Conservation (phyloP, 1,140 invertebrate genomes). For the Lepidurus arcticus region DNA sequence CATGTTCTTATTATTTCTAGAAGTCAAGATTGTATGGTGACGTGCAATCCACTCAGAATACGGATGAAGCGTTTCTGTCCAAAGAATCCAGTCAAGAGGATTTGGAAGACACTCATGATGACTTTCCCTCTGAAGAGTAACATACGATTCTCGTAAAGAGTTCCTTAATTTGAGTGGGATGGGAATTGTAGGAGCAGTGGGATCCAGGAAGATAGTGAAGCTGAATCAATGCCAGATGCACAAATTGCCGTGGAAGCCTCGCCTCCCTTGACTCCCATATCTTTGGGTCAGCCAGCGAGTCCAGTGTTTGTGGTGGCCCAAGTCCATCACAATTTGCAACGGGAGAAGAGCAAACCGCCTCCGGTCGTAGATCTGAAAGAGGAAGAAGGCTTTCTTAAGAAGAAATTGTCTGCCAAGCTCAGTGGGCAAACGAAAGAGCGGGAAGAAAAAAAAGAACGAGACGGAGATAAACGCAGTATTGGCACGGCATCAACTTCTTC, state of each 20-base stretch:
- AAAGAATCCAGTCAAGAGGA: constrained; percentile 57
- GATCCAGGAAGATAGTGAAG: constrained; percentile 53
- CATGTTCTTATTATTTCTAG: constrained; percentile 23
- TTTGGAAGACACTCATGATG: constrained; percentile 43
- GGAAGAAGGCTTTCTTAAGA: not conserved
- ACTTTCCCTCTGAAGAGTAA: constrained; percentile 45
- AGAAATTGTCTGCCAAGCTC: constrained; percentile 23
- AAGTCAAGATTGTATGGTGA: constrained; percentile 34
- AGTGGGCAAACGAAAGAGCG: not conserved
- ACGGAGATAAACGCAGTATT: constrained; percentile 6
- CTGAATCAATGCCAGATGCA: constrained; percentile 40
- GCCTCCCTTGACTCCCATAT: constrained; percentile 1
- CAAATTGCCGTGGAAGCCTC: constrained; percentile 15
- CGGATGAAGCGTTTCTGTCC: constrained; percentile 50
- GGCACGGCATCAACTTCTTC: not conserved
- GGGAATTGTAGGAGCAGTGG: constrained; percentile 51
- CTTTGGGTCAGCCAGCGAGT: constrained; percentile 15
- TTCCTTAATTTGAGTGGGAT: constrained; percentile 39
- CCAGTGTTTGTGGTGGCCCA: not conserved
- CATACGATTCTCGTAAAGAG: constrained; percentile 31
- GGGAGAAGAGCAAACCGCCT: not conserved
- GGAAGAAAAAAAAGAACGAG: not conserved
- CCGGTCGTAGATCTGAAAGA: not conserved
- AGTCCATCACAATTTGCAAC: not conserved
- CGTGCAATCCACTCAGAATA: constrained; percentile 40